phyloP scores from a whole-genome alignment of 92 coral and sea anemone genomes.

The Umimayanthus kanabou region DNA sequence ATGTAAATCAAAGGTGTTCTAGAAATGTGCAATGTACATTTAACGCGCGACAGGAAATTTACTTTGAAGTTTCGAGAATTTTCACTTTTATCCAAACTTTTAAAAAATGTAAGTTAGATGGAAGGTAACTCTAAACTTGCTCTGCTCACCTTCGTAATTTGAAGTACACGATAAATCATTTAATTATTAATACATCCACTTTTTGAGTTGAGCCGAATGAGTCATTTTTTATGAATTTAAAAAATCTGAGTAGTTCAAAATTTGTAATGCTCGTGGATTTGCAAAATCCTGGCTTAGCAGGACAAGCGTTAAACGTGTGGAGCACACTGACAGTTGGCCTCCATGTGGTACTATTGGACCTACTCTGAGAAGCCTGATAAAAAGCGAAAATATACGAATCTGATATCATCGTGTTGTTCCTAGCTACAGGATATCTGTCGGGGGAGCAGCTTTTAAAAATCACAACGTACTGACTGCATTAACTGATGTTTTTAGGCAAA shows the following conservation, averaged over 20 bases:
- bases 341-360: neutral
- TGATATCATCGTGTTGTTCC: neutral
- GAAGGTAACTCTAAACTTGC: no score
- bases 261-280: no score
- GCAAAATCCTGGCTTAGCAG: no score
- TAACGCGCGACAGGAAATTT: neutral
- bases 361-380: neutral
- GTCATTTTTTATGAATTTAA: no score
- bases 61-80: neutral
- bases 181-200: no score
- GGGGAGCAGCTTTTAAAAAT: neutral
- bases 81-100: neutral
- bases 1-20: neutral
- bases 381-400: no score
- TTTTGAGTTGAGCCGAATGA: no score
- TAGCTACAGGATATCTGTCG: neutral
- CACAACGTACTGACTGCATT: neutral
- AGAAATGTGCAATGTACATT: neutral
- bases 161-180: no score
- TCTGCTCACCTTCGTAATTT: no score
- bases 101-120: neutral
- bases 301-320: neutral
- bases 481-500: neutral
- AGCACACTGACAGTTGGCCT: neutral
- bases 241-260: neutral